Evolutionary conservation across 37 sponge, comb jelly and placozoan species (phyloP), one percentile per base, ranked within the genome.

Genomic region (Lycopodina hypogea): DNA sequence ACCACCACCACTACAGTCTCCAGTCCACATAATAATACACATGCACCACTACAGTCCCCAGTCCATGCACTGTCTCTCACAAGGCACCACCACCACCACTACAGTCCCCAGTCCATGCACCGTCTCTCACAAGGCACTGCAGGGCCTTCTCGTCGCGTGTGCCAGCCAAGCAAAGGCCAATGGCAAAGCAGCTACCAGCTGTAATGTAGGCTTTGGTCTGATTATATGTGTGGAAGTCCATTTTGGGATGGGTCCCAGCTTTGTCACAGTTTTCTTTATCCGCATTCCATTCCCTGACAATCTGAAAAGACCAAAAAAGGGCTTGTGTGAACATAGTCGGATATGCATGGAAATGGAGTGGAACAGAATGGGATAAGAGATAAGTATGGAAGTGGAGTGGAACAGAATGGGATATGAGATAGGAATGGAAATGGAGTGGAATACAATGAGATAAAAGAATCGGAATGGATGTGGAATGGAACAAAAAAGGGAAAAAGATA

Each of bases 131-230:
- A 71, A 93, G 74, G 28, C 62, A 76, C 17, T 63, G n/a, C 42
- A 56, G 86, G 3, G 90, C 93, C 14, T 68, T 62, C 57, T 79
- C 59, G 66, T 94, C 79, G 22, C 68, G 75, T 52, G 97, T 85
- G 8, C 97, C 95, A 55, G 95, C 94, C 81, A 71, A 97, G 21
- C 88, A 35, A 34, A 94, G 74, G 3, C 95, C 95, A 26, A 97
- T 48, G 18, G 93, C 90, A 34, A 92, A 45, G 38, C 93, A 92
- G 21, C 83, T 81, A 0, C 98, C 98, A 68, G 95, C 80, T n/a
- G 80, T 62, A 34, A 92, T 88, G 73, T 85, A 72, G 66, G 81
- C 56, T 1, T 75, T 7, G 30, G 80, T 82, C 48, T 93, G 86
- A 57, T 87, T 86, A 52, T 15, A 65, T 32, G 75, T 64, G 50